A percentile compares a stretch with the other conserved stretches of the same genome.
phyloP scores from a whole-genome alignment of 2,797 vertebrate species.

The Megaceryle alcyon region DNA sequence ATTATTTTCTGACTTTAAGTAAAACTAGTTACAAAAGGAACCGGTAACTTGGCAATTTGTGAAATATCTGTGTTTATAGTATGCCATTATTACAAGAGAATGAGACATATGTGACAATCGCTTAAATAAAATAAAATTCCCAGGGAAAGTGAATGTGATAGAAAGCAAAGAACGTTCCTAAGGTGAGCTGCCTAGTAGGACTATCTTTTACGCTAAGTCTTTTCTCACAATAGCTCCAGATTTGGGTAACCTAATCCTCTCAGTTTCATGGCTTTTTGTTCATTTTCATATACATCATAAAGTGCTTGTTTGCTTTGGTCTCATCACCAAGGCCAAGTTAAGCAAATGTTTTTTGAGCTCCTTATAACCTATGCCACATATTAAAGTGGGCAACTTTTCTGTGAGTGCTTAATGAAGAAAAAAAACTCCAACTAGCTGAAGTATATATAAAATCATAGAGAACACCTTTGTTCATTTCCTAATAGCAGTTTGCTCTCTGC shows the following conservation, averaged over 20 bases:
- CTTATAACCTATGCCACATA: not conserved
- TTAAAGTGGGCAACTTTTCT: not conserved
- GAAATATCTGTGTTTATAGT: not conserved
- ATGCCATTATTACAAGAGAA: not conserved
- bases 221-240: not conserved
- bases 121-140: not conserved
- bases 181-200: not conserved
- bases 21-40: not conserved
- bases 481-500: not conserved
- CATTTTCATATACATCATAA: not conserved
- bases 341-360: not conserved
- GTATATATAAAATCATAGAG: not conserved
- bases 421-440: not conserved
- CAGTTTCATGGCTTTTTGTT: not conserved
- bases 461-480: slow-evolving; percentile 2
- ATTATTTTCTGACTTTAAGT: not conserved
- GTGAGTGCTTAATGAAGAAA: not conserved
- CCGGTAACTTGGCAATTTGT: not conserved
- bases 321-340: not conserved
- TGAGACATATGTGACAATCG: not conserved
- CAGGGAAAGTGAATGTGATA: not conserved
- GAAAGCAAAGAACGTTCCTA: not conserved
- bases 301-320: not conserved
- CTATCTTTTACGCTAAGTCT: not conserved
- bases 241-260: not conserved